phyloP scores from a whole-genome alignment of 1,140 invertebrate species.

The Matsumurasca onukii region DNA sequence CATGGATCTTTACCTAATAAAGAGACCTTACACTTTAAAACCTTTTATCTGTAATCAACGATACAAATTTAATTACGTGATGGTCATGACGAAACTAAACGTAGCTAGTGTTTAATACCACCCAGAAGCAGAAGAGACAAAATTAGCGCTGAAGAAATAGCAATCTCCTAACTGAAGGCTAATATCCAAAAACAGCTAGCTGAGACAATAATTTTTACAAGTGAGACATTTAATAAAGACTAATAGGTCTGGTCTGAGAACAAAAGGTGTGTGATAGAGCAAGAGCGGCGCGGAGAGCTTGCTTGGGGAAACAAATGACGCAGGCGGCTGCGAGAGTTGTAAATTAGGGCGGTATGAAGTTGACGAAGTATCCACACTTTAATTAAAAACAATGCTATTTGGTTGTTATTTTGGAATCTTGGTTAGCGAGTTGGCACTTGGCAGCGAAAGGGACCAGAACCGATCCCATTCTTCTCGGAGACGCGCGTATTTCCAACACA shows the following conservation, averaged over 20 bases:
- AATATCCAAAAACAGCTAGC: too few species aligned
- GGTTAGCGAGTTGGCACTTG: not conserved
- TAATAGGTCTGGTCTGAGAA: not conserved
- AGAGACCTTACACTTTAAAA: too few species aligned
- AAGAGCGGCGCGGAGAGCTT: not conserved
- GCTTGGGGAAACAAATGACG: not conserved
- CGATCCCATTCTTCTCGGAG: constrained; percentile 20
- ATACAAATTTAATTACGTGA: too few species aligned
- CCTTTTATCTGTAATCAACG: too few species aligned
- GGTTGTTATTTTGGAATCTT: constrained; percentile 1
- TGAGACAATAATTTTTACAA: too few species aligned
- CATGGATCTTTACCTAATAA: too few species aligned
- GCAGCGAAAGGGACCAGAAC: constrained; percentile 13
- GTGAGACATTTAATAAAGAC: not conserved
- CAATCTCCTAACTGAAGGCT: too few species aligned
- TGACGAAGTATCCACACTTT: not conserved
- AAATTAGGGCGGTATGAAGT: not conserved
- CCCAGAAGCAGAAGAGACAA: too few species aligned
- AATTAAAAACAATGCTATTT: constrained; percentile 1
- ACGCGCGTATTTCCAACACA: constrained; percentile 13
- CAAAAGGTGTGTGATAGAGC: not conserved
- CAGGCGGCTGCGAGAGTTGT: not conserved
- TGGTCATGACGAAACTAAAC: too few species aligned
- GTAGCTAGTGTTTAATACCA: too few species aligned
- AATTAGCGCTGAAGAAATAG: too few species aligned